phyloP scores from a whole-genome alignment of 1,140 invertebrate genomes.

The Pogonus chalceus region DNA sequence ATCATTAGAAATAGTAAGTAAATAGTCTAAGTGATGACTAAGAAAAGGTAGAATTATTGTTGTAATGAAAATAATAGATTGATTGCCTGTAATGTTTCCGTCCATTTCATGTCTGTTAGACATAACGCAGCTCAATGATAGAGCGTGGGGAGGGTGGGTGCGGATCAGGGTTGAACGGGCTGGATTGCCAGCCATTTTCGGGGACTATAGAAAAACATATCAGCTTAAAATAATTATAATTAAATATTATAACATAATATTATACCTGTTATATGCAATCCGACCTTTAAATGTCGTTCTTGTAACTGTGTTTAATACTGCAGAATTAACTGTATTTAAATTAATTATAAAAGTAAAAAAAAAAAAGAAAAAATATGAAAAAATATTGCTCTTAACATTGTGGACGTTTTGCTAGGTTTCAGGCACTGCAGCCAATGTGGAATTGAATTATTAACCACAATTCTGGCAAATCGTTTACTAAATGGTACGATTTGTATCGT shows the following conservation, averaged over 20 bases:
- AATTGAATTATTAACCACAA: neutral
- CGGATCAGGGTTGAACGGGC: slow-evolving; percentile 28
- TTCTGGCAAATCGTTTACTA: neutral
- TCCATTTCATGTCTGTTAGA: slow-evolving; percentile 30
- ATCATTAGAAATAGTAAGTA: too few relatives aligned
- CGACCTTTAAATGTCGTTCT: slow-evolving; percentile 35
- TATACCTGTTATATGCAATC: slow-evolving; percentile 38
- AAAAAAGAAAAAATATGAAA: slow-evolving; percentile 3
- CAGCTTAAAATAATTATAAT: slow-evolving; percentile 34
- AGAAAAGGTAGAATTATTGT: too few relatives aligned
- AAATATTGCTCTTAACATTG: slow-evolving; percentile 23
- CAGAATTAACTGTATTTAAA: slow-evolving; percentile 17
- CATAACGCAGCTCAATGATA: slow-evolving; percentile 29
- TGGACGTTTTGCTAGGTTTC: slow-evolving; percentile 17
- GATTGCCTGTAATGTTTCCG: slow-evolving; percentile 29
- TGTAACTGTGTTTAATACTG: slow-evolving; percentile 26
- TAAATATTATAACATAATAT: slow-evolving; percentile 19
- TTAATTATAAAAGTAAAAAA: slow-evolving; percentile 11
- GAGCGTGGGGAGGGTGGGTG: slow-evolving; percentile 32
- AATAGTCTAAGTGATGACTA: too few relatives aligned
- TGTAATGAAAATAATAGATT: neutral
- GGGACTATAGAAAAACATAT: slow-evolving; percentile 37
- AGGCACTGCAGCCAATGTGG: neutral
- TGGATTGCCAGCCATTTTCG: slow-evolving; percentile 23
- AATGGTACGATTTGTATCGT: neutral